Percentiles rank a stretch among this genome's conserved stretches.
These are phyloP conservation scores for Neopipo cinnamomea DNA, from an alignment of 2,113 vertebrate species.

Conservation along the genomic window DNA sequence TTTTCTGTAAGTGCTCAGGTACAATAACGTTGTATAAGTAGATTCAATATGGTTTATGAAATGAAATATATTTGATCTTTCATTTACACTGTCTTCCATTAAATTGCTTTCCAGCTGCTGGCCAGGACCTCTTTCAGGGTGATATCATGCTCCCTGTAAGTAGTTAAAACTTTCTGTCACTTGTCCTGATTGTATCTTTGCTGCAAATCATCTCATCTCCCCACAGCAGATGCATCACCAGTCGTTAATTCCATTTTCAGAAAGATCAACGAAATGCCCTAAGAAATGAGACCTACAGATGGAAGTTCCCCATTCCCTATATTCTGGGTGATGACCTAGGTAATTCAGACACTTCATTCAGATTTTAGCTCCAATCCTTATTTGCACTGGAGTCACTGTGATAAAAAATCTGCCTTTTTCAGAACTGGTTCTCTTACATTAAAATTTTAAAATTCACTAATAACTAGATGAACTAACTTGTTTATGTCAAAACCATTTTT, in stretches of 20 bases:
- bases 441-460: background rate
- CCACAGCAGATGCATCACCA: background rate
- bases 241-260: slow-evolving; percentile 37
- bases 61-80: background rate
- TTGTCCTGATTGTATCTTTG: background rate
- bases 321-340: slow-evolving; percentile 87
- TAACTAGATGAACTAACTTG: background rate
- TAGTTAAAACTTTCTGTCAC: background rate
- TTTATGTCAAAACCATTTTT: background rate
- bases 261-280: slow-evolving; percentile 77
- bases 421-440: background rate
- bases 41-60: background rate
- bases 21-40: background rate
- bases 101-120: slow-evolving; percentile 72
- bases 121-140: slow-evolving; percentile 83
- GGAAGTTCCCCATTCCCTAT: slow-evolving; percentile 89
- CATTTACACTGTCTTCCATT: background rate
- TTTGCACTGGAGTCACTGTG: background rate
- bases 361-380: background rate
- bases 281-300: slow-evolving; percentile 73
- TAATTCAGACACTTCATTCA: slow-evolving; percentile 53
- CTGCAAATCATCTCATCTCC: background rate
- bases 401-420: background rate
- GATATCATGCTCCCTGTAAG: slow-evolving; percentile 83
- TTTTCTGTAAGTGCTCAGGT: background rate